These are phyloP conservation scores for Cryptoblepharus egeriae DNA, from an alignment of 2,797 vertebrate genomes.

Conservation along the genomic window DNA sequence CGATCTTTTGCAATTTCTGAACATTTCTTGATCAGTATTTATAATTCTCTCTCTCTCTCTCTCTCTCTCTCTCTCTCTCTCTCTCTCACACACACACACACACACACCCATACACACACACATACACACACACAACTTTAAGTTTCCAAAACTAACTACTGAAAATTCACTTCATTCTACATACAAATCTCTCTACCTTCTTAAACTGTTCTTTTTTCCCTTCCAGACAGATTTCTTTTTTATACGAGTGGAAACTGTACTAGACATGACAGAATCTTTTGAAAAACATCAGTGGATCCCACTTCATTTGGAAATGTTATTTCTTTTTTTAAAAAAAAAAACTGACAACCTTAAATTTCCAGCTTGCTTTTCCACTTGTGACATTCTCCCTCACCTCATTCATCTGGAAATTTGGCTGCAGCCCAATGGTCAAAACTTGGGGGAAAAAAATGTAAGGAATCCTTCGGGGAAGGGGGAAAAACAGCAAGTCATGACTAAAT, in stretches of 20 bases:
- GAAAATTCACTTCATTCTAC: background rate
- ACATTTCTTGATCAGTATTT: too few relatives aligned
- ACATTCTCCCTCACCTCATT: accelerated
- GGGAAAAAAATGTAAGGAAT: conserved; percentile 7
- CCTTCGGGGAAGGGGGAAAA: conserved; percentile 31
- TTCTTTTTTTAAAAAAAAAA: background rate
- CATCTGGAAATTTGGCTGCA: conserved; percentile 10
- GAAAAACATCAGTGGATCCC: conserved; percentile 11
- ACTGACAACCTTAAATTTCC: conserved; percentile 12
- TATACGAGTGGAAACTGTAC: background rate
- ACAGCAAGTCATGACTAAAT: conserved; percentile 42
- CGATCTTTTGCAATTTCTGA: too few relatives aligned
- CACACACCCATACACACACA: too few relatives aligned
- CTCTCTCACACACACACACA: too few relatives aligned
- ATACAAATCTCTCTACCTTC: background rate
- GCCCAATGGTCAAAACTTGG: background rate
- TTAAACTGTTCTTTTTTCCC: background rate
- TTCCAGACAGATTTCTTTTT: background rate
- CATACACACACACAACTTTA: too few relatives aligned
- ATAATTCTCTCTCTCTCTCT: too few relatives aligned
- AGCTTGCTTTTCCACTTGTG: conserved; percentile 27
- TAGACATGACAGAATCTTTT: background rate
- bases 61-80: too few relatives aligned
- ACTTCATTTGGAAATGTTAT: conserved; percentile 24
- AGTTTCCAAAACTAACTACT: too few relatives aligned